Base-by-base conservation (phyloP, 2,113 vertebrate genomes). In the Anthoscopus minutus region DNA sequence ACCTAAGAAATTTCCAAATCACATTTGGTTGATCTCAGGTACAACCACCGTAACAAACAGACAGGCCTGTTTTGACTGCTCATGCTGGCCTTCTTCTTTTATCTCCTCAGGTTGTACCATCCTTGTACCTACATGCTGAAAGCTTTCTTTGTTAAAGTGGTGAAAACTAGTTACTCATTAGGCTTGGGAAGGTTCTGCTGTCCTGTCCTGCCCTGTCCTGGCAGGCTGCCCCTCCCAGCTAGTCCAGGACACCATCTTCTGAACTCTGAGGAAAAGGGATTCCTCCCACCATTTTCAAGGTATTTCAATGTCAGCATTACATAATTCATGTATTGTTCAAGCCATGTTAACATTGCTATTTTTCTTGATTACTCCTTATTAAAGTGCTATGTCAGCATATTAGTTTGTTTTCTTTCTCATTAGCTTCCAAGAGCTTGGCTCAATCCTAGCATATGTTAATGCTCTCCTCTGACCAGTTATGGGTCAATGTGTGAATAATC, bases 341-440 rank as follows among this genome's bases (percentile, higher is more conserved):
- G 28, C 61, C 54, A 30, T 19, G 28, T 69, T 81, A 85, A 20
- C 22, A 25, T 57, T 72, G 37, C 13, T 94, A 11, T 94, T 92
- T 91, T 65, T 72, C 88, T 69, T 82, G 70, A 85, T 82, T 88
- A 37, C 30, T 89, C 66, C 10, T 9, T 79, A 47, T 62, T 60
- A 53, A 28, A 57, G 45, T 8, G 24, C 79, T 82, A 6, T 57
- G 62, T 93, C 96, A 92, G 93, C 81, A 69, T 57, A 60, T 53
- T 57, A 57, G 44, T 72, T 79, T 87, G n/a, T 89, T 93, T 96
- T 92, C 93, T 89, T 95, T 94, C 70, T 73, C 7, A 1, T 67
- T 56, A 64, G 15, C n/a, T 94, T 94, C 90, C 81, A 91, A 82
- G 89, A 71, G 38, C 57, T 78, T 81, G 89, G 64, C 92, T 94